Evolutionary conservation across 2,888 invertebrate genomes (phyloP), one percentile per base, ranked within the genome.

Genomic region (Pachliopta kotzebuea): DNA sequence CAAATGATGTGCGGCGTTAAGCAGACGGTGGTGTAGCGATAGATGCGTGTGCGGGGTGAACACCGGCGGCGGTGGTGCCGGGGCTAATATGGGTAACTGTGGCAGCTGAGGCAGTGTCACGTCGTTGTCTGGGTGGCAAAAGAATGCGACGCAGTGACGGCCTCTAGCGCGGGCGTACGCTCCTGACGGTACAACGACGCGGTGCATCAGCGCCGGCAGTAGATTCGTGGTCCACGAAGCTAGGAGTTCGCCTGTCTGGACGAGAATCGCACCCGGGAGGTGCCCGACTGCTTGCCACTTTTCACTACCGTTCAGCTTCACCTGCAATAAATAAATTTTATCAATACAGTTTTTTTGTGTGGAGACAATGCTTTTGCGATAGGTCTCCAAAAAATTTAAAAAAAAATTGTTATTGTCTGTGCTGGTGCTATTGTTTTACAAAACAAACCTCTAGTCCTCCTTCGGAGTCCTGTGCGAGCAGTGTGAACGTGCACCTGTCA

Each of bases 61-160:
- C 77, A 78, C 63, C 68, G 89, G 90, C 7, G 91, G 84, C 42
- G 86, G 76, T 67, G 89, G 86, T 8, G 85, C 76, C 65, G 90
- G 88, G 0, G 65, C 52, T 45, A 61, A 21, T 7, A 80, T 74
- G 24, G 84, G 81, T 68, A 87, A 90, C 23, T 84, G 83, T 4
- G 92, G 91, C 65, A 94, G 79, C 17, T 92, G 85, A 26, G 92
- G 90, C 63, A 94, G 83, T 54, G 79, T 74, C 8, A 92, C 92
- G 68, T 90, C 89, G 71, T 88, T 85, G 86, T 95, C 95, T 2
- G 96, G 96, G 85, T 95, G 95, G 73, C 95, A 95, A 89, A 96
- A 96, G 88, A 94, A 95, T 31, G 95, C 95, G 69, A 96, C 94
- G 72, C 95, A 95, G 85, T 95, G 95, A n/a, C 95, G 94, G 4